Base-by-base conservation (phyloP, 2,888 invertebrate genomes). In the Thelaira solivaga region DNA sequence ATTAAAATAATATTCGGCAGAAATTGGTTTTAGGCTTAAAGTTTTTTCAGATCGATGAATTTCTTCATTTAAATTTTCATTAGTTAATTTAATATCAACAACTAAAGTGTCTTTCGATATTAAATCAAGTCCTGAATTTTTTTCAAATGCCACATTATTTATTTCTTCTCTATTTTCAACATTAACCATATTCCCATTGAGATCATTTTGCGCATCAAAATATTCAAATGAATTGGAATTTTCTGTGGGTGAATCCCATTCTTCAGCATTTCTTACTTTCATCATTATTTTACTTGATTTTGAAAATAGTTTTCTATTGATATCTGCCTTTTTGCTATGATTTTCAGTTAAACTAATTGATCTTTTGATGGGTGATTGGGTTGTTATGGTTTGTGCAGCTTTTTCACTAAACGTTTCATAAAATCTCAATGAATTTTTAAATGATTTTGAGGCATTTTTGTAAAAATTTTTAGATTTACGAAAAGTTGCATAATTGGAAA, bases 351-450 rank as follows among this genome's bases (percentile, higher is more conserved):
- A 59, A 41, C 68, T 73, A 8, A 24, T 2, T 4, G 73, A 68
- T 34, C 65, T 45, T 41, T 71, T 65, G 2, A 62, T 1, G 4
- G 51, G 10, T 5, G 24, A 18, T 8, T 34, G 24, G 4, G 10
- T 2, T 3, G 26, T 8, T 22, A 26, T 11, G 0, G 7, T 20
- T 26, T 29, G 7, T 8, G 22, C 0, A 16, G 34, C 0, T 5
- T 65, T 71, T 18, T 65, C 78, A 49, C n/a, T 74, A 29, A 74
- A 74, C 8, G 65, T 78, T 55, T 78, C 78, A 29, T 78, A 78
- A 47, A 78, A 69, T 24, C 39, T 74, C 18, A 78, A 41, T 4
- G 78, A 74, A 8, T 74, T 74, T 43, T 45, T 74, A 65, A 78
- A 78, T 1, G 78, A 71, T 65, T 74, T 64, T 7, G 78, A 78